Conservation (phyloP, 2,888 invertebrate species). For the Drosophila anceps region DNA sequence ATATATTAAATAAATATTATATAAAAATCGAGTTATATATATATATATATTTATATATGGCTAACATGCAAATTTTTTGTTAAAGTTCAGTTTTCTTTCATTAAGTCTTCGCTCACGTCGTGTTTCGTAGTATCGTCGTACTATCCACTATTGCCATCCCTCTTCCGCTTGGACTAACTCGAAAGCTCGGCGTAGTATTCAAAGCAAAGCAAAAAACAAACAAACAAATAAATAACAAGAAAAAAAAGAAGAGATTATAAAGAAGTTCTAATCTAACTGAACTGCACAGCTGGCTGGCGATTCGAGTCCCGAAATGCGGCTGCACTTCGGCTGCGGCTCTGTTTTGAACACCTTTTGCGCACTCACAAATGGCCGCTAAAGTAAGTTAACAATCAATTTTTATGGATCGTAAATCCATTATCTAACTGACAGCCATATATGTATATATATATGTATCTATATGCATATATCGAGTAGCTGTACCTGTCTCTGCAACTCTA, state of each 20-base stretch:
- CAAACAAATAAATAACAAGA: constrained; percentile 7
- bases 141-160: constrained; percentile 53
- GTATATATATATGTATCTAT: neutral
- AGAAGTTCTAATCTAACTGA: constrained; percentile 38
- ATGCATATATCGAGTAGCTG: neutral
- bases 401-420: constrained; percentile 44
- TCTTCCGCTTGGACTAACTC: constrained; percentile 23
- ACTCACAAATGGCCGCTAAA: constrained; percentile 75
- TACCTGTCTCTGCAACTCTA: constrained; percentile 12
- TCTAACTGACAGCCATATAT: constrained; percentile 19
- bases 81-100: constrained; percentile 2
- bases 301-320: constrained; percentile 46
- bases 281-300: constrained; percentile 1
- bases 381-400: constrained; percentile 56
- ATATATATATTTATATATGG: neutral
- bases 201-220: constrained; percentile 23
- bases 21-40: constrained; percentile 10
- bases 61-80: constrained; percentile 8
- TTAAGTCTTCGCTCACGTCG: constrained; percentile 7
- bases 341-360: constrained; percentile 62
- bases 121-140: constrained; percentile 13
- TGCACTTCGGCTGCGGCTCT: constrained; percentile 47
- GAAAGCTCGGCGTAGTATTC: constrained; percentile 65
- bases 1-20: neutral
- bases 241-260: constrained; percentile 9